Percentiles rank a stretch among this genome's conserved stretches.
Conservation (phyloP, 2,797 vertebrate genomes). For the Glyptemys insculpta region DNA sequence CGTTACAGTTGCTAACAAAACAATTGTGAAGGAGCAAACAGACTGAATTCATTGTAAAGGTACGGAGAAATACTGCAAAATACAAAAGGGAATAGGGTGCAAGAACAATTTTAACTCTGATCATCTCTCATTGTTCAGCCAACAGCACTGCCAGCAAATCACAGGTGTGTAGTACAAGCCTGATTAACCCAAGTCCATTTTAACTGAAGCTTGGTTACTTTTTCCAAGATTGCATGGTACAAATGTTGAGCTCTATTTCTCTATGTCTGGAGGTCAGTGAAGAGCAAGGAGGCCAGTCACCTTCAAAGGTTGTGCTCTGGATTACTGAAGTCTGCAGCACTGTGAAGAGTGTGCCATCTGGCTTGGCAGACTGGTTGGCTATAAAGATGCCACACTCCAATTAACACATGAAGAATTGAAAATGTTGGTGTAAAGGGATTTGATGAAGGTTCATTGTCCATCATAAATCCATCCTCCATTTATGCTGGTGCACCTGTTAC, state of each 20-base stretch:
- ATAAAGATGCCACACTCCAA: slow-evolving; percentile 26
- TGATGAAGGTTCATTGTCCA: not conserved
- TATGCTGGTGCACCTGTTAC: not conserved
- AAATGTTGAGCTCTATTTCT: not conserved
- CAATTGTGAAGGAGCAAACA: not conserved
- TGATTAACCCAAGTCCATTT: not conserved
- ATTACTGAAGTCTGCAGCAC: slow-evolving; percentile 5
- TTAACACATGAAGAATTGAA: slow-evolving; percentile 13
- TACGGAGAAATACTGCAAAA: not conserved
- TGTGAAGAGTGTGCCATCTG: slow-evolving; percentile 32
- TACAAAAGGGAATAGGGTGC: not conserved
- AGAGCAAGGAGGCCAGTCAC: not conserved
- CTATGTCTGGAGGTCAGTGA: not conserved
- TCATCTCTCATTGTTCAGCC: not conserved
- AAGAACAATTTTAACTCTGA: not conserved
- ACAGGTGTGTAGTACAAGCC: not conserved
- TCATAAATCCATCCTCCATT: slow-evolving; percentile 13
- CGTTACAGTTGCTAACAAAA: accelerated
- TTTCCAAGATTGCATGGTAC: not conserved
- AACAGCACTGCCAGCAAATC: not conserved
- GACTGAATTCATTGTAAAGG: not conserved
- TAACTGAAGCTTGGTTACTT: not conserved
- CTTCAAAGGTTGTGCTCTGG: not conserved
- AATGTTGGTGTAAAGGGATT: not conserved
- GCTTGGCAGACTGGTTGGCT: slow-evolving; percentile 17